A percentile compares a stretch with the other conserved stretches of the same genome.
These are phyloP conservation scores for Bruchidius siliquastri DNA, from an alignment of 2,888 invertebrate genomes.

Conservation along the genomic window DNA sequence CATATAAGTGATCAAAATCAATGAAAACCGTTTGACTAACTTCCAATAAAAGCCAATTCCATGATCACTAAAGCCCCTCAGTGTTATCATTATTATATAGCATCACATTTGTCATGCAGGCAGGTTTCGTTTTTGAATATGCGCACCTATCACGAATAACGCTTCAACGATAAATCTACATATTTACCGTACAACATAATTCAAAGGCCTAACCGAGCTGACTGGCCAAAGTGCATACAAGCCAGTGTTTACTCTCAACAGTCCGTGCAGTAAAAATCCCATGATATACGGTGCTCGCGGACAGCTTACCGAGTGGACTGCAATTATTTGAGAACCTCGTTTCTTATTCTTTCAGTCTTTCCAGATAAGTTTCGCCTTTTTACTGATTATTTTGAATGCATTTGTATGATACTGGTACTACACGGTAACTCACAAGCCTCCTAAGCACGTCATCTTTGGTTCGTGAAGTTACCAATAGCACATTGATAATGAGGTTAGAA, in stretches of 20 bases:
- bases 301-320: not conserved
- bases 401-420: too few relatives aligned
- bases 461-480: too few relatives aligned
- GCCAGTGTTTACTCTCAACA: not conserved
- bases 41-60: too few relatives aligned
- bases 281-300: not conserved
- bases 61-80: not conserved
- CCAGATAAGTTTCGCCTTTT: too few relatives aligned
- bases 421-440: too few relatives aligned
- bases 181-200: not conserved
- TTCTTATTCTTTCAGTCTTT: not conserved
- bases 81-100: not conserved
- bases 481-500: too few relatives aligned
- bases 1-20: too few relatives aligned
- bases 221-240: not conserved
- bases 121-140: not conserved
- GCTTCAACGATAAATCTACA: not conserved
- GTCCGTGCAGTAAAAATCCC: not conserved
- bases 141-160: not conserved
- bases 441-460: too few relatives aligned
- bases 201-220: not conserved
- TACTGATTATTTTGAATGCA: too few relatives aligned
- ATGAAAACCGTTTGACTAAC: too few relatives aligned
- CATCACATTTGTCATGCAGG: not conserved
- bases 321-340: not conserved